phyloP scores from a whole-genome alignment of 2,113 vertebrate genomes.

The Mastomys coucha region DNA sequence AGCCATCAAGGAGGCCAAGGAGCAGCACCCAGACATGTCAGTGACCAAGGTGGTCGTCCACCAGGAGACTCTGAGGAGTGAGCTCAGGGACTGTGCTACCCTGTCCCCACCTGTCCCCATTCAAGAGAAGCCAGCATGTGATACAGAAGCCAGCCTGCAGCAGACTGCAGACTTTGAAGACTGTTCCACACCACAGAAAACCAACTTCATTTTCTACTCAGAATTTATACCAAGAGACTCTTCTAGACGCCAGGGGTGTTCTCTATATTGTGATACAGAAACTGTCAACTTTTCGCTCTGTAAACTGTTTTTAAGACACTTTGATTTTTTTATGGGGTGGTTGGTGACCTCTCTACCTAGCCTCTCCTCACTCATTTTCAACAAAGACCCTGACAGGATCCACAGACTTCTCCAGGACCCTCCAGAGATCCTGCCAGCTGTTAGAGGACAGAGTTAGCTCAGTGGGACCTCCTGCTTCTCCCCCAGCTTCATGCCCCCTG shows the following conservation, averaged over 20 bases:
- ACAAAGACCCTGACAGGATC: conserved; percentile 48
- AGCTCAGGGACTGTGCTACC: conserved; percentile 64
- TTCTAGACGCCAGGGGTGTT: conserved; percentile 73
- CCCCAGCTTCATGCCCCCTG: not conserved
- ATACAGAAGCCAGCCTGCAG: conserved; percentile 83
- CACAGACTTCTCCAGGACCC: conserved; percentile 4
- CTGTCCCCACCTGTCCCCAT: conserved; percentile 36
- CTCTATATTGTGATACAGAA: conserved; percentile 84
- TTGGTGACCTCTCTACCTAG: conserved; percentile 80
- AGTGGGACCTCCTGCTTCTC: not conserved
- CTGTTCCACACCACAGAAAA: conserved; percentile 81
- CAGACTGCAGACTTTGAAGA: conserved; percentile 83
- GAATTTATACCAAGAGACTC: conserved; percentile 85
- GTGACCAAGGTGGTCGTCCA: conserved; percentile 99
- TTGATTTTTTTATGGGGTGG: conserved; percentile 65
- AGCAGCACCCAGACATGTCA: conserved; percentile 99
- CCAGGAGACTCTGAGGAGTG: conserved; percentile 97
- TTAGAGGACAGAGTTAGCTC: conserved; percentile 64
- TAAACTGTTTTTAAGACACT: conserved; percentile 83
- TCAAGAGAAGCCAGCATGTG: conserved; percentile 81
- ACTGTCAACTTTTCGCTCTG: conserved; percentile 86
- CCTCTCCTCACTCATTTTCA: conserved; percentile 69
- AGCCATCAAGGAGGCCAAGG: conserved; percentile 98
- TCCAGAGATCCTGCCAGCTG: conserved; percentile 30
- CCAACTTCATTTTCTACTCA: conserved; percentile 81